Base-by-base conservation (phyloP, 1,140 invertebrate species). In the Magallana gigas region DNA sequence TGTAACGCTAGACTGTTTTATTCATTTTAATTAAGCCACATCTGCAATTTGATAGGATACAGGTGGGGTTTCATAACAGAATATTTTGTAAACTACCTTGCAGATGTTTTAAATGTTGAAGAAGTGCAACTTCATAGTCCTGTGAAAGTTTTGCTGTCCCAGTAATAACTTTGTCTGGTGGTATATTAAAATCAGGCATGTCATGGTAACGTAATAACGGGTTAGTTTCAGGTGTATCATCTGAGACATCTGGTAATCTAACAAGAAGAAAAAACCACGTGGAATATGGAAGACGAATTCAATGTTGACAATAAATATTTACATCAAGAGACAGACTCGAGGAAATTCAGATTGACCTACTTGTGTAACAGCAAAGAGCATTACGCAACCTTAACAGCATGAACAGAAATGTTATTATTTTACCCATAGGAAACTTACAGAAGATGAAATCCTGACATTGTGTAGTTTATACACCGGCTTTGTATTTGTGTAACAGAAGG, bases 81-180 rank as follows among this genome's bases (percentile, higher is more conserved):
- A 48, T 48, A 48, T 4, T 48, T 5, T 48, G 36, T 48, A 48
- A 48, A 48, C 23, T 76, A 76, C 68, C 68, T 76, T 76, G 68
- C 36, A 76, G 23, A 11, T 76, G 8, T 76, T 76, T 76, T 76
- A 76, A 76, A 76, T 76, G 68, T 11, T 29, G 11, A 29, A 29
- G 68, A 76, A 76, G 36, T 36, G 68, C 9, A 12, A 76, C 36
- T 29, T 76, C 68, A 76, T 29, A 76, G 14, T 76, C 68, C 68
- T 76, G 68, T 4, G 23, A 23, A 76, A 76, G 68, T 29, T 36
- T 76, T 36, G 68, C 68, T 76, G 68, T 29, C 23, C 68, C 68
- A 29, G 68, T 76, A 12, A 76, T 76, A 76, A 76, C 36, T 76
- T 76, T 76, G 23, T 76, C 68, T 76, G 68, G 68, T 76, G 68